Conservation (phyloP, 2,797 vertebrate species). For the Rallus crepitans region DNA sequence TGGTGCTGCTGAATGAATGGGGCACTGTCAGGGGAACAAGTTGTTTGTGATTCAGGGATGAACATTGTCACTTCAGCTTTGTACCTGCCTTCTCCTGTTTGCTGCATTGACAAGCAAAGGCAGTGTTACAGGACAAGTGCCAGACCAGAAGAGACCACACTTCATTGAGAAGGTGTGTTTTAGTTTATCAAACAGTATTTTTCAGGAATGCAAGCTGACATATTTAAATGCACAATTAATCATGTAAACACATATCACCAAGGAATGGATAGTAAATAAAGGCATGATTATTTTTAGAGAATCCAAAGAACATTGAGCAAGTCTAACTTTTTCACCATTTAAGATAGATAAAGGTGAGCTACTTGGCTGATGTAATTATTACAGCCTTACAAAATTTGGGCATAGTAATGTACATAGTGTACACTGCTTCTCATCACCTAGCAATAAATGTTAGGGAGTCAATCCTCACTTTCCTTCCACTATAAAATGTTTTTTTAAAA, state of each 20-base stretch:
- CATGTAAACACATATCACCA: not conserved
- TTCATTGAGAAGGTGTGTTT: not conserved
- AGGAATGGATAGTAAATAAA: not conserved
- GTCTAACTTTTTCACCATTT: not conserved
- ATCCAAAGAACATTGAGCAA: not conserved
- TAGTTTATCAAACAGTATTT: slow-evolving; percentile 42
- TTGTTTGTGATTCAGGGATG: not conserved
- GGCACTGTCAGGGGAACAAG: not conserved
- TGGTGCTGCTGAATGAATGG: not conserved
- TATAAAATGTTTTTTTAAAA: not conserved
- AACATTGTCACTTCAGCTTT: not conserved
- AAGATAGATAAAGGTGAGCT: not conserved
- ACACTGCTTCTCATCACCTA: slow-evolving; percentile 6
- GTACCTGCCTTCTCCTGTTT: not conserved
- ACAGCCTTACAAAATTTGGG: not conserved
- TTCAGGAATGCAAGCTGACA: slow-evolving; percentile 46
- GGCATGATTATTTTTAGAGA: not conserved
- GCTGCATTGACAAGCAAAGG: not conserved
- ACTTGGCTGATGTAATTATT: not conserved
- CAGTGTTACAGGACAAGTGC: not conserved
- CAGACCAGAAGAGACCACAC: accelerated
- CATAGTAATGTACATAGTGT: not conserved
- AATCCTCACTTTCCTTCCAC: not conserved
- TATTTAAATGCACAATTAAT: slow-evolving; percentile 43
- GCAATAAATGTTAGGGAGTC: not conserved